A percentile compares a stretch with the other conserved stretches of the same genome.
phyloP scores from a whole-genome alignment of 2,113 vertebrate species.

The Prinia subflava region DNA sequence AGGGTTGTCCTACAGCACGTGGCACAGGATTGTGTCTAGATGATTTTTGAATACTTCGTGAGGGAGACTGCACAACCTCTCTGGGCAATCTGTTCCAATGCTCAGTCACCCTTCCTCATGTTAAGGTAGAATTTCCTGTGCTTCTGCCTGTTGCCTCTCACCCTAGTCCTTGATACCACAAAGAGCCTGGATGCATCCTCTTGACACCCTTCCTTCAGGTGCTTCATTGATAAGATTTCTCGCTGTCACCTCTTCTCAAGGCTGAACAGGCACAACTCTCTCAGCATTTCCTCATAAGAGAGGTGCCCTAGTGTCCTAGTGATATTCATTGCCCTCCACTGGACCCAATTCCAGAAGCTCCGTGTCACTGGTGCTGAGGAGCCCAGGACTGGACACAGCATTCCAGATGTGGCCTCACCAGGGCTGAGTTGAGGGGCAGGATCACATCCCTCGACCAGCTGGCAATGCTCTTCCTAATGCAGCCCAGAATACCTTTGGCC shows the following conservation, averaged over 20 bases:
- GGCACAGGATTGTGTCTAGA: not conserved
- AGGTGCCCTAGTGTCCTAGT: not conserved
- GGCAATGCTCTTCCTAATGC: not conserved
- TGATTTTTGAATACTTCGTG: not conserved
- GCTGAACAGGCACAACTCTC: not conserved
- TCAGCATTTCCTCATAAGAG: fast-evolving
- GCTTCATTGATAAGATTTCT: not conserved
- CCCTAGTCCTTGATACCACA: not conserved
- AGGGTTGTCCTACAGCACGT: not conserved
- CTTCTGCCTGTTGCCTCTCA: not conserved
- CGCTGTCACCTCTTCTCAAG: not conserved
- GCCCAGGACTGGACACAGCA: not conserved
- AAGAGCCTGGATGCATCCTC: not conserved
- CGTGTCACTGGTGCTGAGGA: not conserved
- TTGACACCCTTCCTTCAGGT: not conserved
- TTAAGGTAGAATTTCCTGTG: not conserved
- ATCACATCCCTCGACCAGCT: fast-evolving
- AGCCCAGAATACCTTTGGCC: not conserved
- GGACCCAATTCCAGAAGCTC: not conserved
- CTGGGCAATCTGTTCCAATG: not conserved
- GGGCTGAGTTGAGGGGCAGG: not conserved
- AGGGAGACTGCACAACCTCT: not conserved
- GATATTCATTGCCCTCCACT: not conserved
- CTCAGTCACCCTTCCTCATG: not conserved
- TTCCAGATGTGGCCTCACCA: not conserved